Conservation (phyloP, 2,888 invertebrate genomes). For the Cryptocheilus praepositus region DNA sequence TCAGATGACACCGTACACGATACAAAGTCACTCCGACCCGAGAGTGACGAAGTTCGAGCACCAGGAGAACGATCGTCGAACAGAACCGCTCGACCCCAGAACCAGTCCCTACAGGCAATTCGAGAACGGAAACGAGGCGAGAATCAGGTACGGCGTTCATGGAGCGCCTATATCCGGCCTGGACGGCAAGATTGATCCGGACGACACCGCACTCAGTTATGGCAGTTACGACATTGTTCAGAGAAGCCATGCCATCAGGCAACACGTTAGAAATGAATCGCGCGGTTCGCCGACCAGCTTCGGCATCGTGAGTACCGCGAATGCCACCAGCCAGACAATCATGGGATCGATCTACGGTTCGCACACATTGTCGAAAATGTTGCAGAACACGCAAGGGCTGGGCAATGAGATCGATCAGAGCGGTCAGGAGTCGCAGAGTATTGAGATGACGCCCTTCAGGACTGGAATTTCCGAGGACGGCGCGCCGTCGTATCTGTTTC, state of each 20-base stretch:
- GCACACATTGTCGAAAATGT: conserved; percentile 55
- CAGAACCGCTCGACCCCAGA: conserved; percentile 7
- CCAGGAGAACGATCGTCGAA: conserved; percentile 13
- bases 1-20: conserved; percentile 54
- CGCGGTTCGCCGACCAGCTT: conserved; percentile 45
- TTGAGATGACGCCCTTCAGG: conserved; percentile 64
- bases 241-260: conserved; percentile 40
- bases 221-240: conserved; percentile 61
- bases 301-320: conserved; percentile 17
- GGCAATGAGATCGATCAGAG: conserved; percentile 44
- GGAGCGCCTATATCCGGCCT: conserved; percentile 49
- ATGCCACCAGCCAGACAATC: conserved; percentile 55
- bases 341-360: conserved; percentile 65
- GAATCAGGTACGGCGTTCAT: conserved; percentile 57
- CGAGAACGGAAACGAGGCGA: conserved; percentile 34
- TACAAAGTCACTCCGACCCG: conserved; percentile 45
- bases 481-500: conserved; percentile 34
- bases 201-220: conserved; percentile 45
- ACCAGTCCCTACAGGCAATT: neutral
- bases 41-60: conserved; percentile 33
- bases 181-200: conserved; percentile 48
- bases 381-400: conserved; percentile 55
- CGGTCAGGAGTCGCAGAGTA: conserved; percentile 50
- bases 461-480: conserved; percentile 45
- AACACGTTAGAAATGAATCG: conserved; percentile 57